Evolutionary conservation across 2,113 vertebrate genomes (phyloP).

Genomic region (Verasper variegatus): DNA sequence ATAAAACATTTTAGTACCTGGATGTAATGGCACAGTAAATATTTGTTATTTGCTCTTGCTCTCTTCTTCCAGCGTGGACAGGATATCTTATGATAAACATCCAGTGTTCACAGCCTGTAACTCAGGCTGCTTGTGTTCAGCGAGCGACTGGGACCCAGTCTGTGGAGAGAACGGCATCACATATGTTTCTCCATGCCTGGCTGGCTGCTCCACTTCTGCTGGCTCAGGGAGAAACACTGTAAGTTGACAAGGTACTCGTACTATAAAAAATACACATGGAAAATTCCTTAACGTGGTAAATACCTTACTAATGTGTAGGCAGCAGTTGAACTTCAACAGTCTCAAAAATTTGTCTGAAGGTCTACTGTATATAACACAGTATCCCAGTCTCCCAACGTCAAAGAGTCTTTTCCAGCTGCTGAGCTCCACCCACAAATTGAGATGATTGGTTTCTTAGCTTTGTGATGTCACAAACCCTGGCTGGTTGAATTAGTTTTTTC

Average conservation of each 20-base stretch:
- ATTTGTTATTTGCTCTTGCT: background rate
- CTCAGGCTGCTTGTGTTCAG: conserved; percentile 80
- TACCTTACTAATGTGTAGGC: background rate
- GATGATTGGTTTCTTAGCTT: too few species aligned
- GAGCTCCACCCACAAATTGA: too few species aligned
- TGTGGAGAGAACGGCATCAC: conserved; percentile 88
- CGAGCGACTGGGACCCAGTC: conserved; percentile 90
- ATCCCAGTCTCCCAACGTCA: too few species aligned
- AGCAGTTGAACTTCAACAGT: background rate
- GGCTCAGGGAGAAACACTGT: conserved; percentile 87
- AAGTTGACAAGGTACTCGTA: conserved; percentile 39
- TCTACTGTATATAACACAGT: too few species aligned
- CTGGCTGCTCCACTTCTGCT: conserved; percentile 84
- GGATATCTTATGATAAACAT: conserved; percentile 61
- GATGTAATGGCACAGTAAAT: background rate
- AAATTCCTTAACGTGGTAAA: background rate
- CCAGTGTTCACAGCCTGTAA: conserved; percentile 84
- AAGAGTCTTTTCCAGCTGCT: too few species aligned
- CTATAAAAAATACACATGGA: background rate
- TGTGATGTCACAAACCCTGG: too few species aligned
- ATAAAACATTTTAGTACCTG: background rate
- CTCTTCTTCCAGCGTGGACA: conserved; percentile 52
- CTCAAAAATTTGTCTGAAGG: too few species aligned
- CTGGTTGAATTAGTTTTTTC: too few species aligned
- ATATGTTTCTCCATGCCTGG: conserved; percentile 92